Evolutionary conservation across 2,888 invertebrate genomes (phyloP), one percentile per base, ranked within the genome.

Genomic region (Julus scanicus): DNA sequence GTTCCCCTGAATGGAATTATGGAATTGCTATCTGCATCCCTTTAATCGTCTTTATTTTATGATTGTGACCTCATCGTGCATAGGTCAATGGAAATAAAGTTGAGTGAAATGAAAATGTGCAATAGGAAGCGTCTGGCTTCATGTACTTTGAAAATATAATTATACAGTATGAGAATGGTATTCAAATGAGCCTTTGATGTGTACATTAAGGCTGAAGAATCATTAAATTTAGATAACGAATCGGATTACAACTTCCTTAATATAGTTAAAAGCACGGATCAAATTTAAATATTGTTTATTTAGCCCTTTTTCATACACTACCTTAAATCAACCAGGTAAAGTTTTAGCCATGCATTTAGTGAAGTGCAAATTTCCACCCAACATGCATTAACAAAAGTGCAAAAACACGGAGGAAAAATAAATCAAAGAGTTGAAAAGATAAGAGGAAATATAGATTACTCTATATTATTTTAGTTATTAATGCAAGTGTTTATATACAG

Each of bases 261-360:
- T 29, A 29, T 29, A 29, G 29, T n/a, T 63, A 20, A 71, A 39
- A 80, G 80, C 80, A 37, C 37, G 80, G 80, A 29, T 13, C 37
- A 39, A 80, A 15, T 80, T 80, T 80, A 80, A 39, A 15, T 80
- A 11, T 13, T 39, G 37, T 13, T 80, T 80, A 80, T 80, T 80
- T 80, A 80, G 80, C 80, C 80, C 80, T 80, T 80, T 80, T 39
- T 39, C 29, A 80, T 80, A 80, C 80, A 80, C 80, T 80, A 80
- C 80, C 80, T 80, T 37, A 37, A 80, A 80, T 80, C 13, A 80
- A 80, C 20, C 29, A 9, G 80, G 6, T 37, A 37, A 13, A 39
- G 37, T 80, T 80, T 80, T 37, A 80, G 80, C 80, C 80, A 80
- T 80, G 80, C 80, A 80, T 80, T 80, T 80, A 80, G 80, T 80